These are phyloP conservation scores for Parazoanthus swiftii DNA, from an alignment of 92 coral and sea anemone species.

Conservation along the genomic window DNA sequence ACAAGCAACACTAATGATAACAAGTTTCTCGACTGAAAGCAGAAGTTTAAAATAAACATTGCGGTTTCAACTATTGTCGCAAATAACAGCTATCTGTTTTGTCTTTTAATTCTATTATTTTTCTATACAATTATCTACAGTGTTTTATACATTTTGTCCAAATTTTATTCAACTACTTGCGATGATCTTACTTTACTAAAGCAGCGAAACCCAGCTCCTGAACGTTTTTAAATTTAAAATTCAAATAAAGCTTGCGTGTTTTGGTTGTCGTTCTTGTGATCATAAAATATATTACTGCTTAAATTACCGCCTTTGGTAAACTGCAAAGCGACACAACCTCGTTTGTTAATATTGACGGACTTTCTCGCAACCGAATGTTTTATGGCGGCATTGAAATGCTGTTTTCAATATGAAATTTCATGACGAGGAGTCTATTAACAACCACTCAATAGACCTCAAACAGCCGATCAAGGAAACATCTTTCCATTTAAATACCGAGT, in stretches of 20 bases:
- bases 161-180: background rate
- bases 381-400: background rate
- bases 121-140: background rate
- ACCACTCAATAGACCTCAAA: background rate
- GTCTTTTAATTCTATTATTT: background rate
- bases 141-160: background rate
- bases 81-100: background rate
- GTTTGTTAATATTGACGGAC: background rate
- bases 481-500: background rate
- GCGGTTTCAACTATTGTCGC: background rate
- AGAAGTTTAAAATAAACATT: constrained; percentile 12
- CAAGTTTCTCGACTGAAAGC: background rate
- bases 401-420: background rate
- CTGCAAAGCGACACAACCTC: background rate
- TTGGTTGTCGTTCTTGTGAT: background rate
- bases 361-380: background rate
- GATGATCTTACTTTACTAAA: too few species aligned
- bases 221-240: too few species aligned
- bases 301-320: background rate
- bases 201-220: background rate
- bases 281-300: background rate
- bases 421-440: background rate
- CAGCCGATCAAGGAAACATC: background rate
- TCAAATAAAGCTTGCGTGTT: background rate
- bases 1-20: background rate